phyloP scores from a whole-genome alignment of 2,888 invertebrate genomes.

The Tipula unca region DNA sequence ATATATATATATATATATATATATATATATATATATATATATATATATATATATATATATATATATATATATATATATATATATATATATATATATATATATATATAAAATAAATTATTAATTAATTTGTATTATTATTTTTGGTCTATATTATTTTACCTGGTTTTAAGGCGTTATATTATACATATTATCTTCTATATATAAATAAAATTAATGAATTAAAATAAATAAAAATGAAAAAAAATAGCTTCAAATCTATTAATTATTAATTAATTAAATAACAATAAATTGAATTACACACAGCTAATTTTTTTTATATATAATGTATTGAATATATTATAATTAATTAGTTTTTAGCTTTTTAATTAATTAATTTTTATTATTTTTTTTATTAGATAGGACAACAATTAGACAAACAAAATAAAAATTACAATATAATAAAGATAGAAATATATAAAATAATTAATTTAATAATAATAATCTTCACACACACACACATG shows the following conservation, averaged over 20 bases:
- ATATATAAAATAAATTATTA: background rate
- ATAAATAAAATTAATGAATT: background rate
- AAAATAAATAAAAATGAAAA: background rate
- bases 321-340: background rate
- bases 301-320: background rate
- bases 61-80: background rate
- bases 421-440: background rate
- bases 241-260: conserved; percentile 3
- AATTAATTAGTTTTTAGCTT: background rate
- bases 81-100: background rate
- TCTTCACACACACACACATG: background rate
- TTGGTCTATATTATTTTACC: background rate
- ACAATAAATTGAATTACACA: background rate
- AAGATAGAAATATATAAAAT: background rate
- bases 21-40: background rate
- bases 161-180: conserved; percentile 8
- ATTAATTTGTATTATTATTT: background rate
- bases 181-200: background rate
- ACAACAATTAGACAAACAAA: conserved; percentile 8
- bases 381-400: background rate
- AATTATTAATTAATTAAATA: background rate
- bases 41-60: background rate
- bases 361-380: background rate
- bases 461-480: conserved; percentile 3
- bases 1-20: background rate